These are phyloP conservation scores for Pipistrellus pygmaeus DNA, from an alignment of 2,797 vertebrate species.

Conservation along the genomic window DNA sequence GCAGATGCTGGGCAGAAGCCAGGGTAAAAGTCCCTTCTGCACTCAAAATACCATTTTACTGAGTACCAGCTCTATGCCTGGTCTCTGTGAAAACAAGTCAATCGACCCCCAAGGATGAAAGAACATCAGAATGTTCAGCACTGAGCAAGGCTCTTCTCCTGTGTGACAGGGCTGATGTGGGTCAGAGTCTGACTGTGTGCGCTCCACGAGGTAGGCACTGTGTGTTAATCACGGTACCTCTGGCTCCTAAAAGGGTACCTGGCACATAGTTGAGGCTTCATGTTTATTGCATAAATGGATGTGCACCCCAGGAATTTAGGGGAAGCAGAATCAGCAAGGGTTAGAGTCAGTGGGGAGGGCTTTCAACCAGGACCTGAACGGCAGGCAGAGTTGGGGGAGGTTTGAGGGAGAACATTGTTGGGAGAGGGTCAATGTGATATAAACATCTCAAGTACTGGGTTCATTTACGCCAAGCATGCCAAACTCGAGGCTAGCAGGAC, in stretches of 20 bases:
- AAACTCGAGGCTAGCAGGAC: rapidly evolving
- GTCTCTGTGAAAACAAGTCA: not conserved
- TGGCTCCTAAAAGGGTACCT: no score
- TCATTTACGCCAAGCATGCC: no score
- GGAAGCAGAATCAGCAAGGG: not conserved
- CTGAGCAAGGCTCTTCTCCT: not conserved
- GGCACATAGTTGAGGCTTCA: not conserved
- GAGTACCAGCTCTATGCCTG: not conserved
- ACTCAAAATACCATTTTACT: not conserved
- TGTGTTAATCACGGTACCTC: not conserved
- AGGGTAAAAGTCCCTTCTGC: not conserved
- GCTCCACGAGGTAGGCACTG: not conserved
- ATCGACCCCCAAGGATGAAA: not conserved
- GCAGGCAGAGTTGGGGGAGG: not conserved
- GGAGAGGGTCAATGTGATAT: not conserved
- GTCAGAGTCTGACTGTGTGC: not conserved
- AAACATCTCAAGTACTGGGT: no score
- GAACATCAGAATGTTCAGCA: not conserved
- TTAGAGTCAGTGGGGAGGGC: not conserved
- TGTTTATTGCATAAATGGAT: not conserved
- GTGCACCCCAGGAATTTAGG: not conserved
- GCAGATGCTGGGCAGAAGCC: not conserved
- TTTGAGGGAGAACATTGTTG: not conserved
- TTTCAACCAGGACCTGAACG: not conserved
- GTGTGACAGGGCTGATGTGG: not conserved